A percentile compares a stretch with the other conserved stretches of the same genome.
Evolutionary conservation across 2,888 invertebrate species (phyloP).

Genomic region (Camptogramma bilineatum): DNA sequence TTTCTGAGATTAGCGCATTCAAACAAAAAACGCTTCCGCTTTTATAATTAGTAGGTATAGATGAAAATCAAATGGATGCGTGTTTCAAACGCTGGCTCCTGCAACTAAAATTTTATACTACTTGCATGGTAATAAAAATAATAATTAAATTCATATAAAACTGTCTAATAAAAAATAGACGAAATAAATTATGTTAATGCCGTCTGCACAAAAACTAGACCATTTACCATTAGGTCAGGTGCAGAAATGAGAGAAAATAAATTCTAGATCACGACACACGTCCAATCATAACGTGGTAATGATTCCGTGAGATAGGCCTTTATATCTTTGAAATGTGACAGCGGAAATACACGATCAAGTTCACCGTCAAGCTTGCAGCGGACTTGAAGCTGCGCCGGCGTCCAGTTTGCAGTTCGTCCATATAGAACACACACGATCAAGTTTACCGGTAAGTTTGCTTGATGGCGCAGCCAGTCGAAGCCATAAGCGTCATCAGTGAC

Average conservation of each 20-base stretch:
- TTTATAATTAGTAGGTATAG: too few relatives aligned
- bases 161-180: background rate
- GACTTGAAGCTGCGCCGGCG: too few relatives aligned
- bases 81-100: background rate
- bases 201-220: conserved; percentile 7
- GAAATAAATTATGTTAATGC: conserved; percentile 10
- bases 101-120: background rate
- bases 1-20: too few relatives aligned
- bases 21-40: too few relatives aligned
- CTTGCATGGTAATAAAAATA: background rate
- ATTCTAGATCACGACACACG: conserved; percentile 22
- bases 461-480: too few relatives aligned
- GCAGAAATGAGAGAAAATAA: conserved; percentile 26
- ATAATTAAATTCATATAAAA: background rate
- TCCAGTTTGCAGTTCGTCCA: too few relatives aligned
- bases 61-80: too few relatives aligned
- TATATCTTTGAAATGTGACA: background rate
- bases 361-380: too few relatives aligned
- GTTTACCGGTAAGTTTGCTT: too few relatives aligned
- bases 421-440: too few relatives aligned
- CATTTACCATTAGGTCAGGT: conserved; percentile 13
- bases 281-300: conserved; percentile 20
- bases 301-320: conserved; percentile 1
- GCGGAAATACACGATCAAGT: background rate
- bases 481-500: too few relatives aligned